Conservation (phyloP, 2,797 vertebrate species). For the Coregonus sp. region DNA sequence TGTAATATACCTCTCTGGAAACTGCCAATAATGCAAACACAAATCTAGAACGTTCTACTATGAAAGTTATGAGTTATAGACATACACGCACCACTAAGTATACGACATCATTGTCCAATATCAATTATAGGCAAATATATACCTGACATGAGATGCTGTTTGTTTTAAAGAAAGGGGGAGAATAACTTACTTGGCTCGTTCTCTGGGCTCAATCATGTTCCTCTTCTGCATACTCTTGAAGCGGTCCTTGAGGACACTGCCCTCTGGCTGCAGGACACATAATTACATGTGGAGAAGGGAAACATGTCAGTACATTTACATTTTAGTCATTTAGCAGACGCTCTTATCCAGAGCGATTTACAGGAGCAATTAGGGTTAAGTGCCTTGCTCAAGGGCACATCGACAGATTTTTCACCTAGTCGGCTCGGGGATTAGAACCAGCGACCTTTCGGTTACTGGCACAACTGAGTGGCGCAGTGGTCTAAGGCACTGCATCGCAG, state of each 20-base stretch:
- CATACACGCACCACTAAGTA: background rate
- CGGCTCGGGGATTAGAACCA: too few species aligned
- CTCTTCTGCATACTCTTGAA: slow-evolving; percentile 94
- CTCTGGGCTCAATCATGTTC: slow-evolving; percentile 89
- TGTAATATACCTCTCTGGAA: background rate
- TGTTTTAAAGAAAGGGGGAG: slow-evolving; percentile 32
- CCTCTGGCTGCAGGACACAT: slow-evolving; percentile 82
- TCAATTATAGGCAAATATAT: too few species aligned
- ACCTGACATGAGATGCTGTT: background rate
- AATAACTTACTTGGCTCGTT: slow-evolving; percentile 86
- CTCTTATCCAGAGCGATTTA: too few species aligned
- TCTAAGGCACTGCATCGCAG: too few species aligned
- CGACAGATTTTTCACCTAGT: too few species aligned
- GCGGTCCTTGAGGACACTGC: slow-evolving; percentile 86
- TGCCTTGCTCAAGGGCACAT: too few species aligned
- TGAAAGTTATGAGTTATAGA: background rate
- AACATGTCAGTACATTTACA: background rate
- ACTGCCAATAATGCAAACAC: background rate
- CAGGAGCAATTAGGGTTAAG: too few species aligned
- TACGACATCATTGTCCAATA: background rate
- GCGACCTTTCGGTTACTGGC: too few species aligned
- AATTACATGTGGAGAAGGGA: slow-evolving; percentile 41
- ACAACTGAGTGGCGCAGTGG: too few species aligned
- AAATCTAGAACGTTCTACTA: background rate
- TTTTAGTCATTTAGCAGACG: too few species aligned